Conservation (phyloP, 2,797 vertebrate species). For the Miichthys miiuy region DNA sequence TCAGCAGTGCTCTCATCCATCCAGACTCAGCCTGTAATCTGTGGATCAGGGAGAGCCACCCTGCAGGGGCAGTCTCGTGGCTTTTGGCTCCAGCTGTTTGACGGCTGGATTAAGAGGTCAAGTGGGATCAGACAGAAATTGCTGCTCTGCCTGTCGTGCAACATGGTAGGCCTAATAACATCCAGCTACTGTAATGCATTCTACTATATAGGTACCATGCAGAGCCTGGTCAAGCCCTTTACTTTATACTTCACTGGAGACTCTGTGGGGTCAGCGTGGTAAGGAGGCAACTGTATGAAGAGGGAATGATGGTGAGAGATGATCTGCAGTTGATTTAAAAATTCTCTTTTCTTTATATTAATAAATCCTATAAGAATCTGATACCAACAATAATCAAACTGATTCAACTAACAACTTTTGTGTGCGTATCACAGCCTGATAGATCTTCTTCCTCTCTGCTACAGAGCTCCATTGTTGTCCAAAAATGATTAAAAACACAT, state of each 20-base stretch:
- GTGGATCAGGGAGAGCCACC: constrained; percentile 6
- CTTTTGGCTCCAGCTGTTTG: constrained; percentile 58
- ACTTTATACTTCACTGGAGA: constrained; percentile 18
- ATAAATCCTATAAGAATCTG: background rate
- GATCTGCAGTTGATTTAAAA: background rate
- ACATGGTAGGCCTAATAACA: constrained; percentile 40
- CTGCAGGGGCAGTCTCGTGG: constrained; percentile 15
- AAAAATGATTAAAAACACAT: background rate
- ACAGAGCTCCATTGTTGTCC: background rate
- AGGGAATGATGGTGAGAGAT: background rate
- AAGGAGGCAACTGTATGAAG: background rate
- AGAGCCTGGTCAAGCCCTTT: constrained; percentile 25
- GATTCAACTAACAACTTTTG: background rate
- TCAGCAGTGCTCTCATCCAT: constrained; percentile 22
- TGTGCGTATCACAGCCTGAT: background rate
- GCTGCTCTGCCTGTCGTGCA: constrained; percentile 35
- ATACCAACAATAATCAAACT: background rate
- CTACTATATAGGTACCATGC: background rate
- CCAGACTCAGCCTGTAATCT: constrained; percentile 36
- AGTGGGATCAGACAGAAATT: constrained; percentile 44
- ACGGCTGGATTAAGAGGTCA: constrained; percentile 55
- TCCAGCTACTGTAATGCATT: constrained; percentile 28
- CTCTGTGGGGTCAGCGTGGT: constrained; percentile 2
- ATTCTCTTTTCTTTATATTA: background rate
- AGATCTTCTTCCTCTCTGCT: background rate